Conservation (phyloP, 2,113 vertebrate species). For the Glaucomys volans region DNA sequence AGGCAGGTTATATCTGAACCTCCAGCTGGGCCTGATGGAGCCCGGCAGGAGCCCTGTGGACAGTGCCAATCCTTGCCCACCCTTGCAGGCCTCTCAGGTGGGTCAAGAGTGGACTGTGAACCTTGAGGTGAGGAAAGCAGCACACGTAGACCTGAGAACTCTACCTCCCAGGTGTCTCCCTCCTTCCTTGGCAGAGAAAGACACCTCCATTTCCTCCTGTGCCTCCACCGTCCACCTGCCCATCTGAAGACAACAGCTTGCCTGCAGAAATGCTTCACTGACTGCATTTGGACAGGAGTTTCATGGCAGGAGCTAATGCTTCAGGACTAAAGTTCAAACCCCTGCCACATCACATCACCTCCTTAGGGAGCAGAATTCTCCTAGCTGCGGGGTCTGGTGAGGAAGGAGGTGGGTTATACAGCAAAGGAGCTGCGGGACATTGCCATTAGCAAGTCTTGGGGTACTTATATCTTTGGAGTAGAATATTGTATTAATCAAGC, state of each 20-base stretch:
- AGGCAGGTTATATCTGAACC: background rate
- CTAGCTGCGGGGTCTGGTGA: background rate
- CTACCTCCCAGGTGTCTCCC: background rate
- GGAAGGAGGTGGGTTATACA: background rate
- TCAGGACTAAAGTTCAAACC: background rate
- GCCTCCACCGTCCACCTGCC: fast-evolving
- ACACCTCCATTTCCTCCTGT: too few species aligned
- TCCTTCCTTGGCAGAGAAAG: background rate
- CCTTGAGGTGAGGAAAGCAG: background rate
- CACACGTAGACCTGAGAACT: background rate
- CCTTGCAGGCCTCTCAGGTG: fast-evolving
- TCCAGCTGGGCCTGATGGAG: background rate
- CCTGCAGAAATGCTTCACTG: background rate
- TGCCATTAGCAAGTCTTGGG: background rate
- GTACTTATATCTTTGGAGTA: too few species aligned
- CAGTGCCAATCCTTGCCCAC: background rate
- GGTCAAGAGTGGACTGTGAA: background rate
- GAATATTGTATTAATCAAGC: background rate
- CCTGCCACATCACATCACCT: too few species aligned
- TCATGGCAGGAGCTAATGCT: background rate
- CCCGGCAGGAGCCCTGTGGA: background rate
- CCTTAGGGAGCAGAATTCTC: background rate
- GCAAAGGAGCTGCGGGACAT: background rate
- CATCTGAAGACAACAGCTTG: background rate
- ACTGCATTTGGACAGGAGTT: background rate